These are phyloP conservation scores for Laterallus jamaicensis DNA, from an alignment of 2,113 vertebrate genomes.

Conservation along the genomic window DNA sequence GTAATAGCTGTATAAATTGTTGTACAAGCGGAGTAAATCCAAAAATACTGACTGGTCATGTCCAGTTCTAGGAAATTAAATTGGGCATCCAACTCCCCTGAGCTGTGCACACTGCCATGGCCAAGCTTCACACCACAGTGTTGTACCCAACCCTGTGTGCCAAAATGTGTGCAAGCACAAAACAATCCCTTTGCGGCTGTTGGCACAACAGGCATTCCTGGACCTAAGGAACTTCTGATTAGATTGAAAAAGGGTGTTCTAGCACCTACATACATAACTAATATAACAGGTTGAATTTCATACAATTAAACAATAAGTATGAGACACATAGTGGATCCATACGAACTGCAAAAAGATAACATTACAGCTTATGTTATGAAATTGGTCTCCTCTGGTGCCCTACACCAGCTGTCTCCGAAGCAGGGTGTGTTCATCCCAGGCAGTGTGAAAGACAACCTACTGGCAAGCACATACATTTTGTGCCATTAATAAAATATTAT, in stretches of 20 bases:
- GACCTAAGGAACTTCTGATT: background rate
- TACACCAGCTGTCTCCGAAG: background rate
- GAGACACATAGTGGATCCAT: background rate
- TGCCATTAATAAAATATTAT: background rate
- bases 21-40: background rate
- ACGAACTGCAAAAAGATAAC: background rate
- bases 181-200: background rate
- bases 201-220: background rate
- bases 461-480: background rate
- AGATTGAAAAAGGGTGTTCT: background rate
- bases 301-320: background rate
- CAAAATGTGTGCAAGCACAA: background rate
- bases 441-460: background rate
- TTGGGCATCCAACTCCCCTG: background rate
- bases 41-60: background rate
- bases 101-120: background rate
- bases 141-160: fast-evolving
- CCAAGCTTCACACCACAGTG: background rate
- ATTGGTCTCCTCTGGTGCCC: background rate
- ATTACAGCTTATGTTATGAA: background rate
- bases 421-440: background rate
- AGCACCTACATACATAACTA: background rate
- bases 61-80: background rate
- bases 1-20: background rate
- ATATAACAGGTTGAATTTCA: background rate